Base-by-base conservation (phyloP, 2,888 invertebrate genomes). In the Nemoura dubitans region DNA sequence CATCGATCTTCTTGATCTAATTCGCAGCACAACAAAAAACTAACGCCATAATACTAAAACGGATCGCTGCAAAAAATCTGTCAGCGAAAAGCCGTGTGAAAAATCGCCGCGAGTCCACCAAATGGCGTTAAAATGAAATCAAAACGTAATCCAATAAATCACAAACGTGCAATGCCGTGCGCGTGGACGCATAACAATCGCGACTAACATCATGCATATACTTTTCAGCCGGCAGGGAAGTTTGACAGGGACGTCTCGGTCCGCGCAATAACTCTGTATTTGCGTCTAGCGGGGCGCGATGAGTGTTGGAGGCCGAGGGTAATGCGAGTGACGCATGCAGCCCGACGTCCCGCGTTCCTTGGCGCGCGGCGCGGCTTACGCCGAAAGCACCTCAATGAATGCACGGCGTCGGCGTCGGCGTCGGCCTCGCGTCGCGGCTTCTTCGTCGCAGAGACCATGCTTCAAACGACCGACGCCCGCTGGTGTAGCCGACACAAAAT, bases 401-500 rank as follows among this genome's bases (percentile, higher is more conserved):
- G 59, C 59, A 59, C 16, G 59, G 2, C 86, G 85, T 85, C 86
- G n/a, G 85, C 85, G 82, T 29, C 59, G 84, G 80, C 59, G 59
- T 16, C 59, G 59, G 16, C 59, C 16, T 59, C 59, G 59, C n/a
- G n/a, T n/a, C n/a, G n/a, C n/a, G n/a, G n/a, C n/a, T n/a, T n/a
- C n/a, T n/a, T n/a, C n/a, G n/a, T n/a, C n/a, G n/a, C n/a, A n/a
- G n/a, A n/a, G n/a, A 36, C 36, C 36, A 36, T 36, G 36, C 10
- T 36, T 36, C 36, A 36, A 36, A 10, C 36, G 36, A 3, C 36
- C 81, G n/a, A 29, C 81, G 28, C 7, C n/a, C 36, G 81, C 5
- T 16, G 14, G 81, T 5, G 30, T n/a, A 27, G 30, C 81, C 30
- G 30, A 29, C 81, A 29, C 81, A 25, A 59, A 43, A 42, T 77